Evolutionary conservation across 2,113 vertebrate species (phyloP).

Genomic region (Protobothrops mucrosquamatus): DNA sequence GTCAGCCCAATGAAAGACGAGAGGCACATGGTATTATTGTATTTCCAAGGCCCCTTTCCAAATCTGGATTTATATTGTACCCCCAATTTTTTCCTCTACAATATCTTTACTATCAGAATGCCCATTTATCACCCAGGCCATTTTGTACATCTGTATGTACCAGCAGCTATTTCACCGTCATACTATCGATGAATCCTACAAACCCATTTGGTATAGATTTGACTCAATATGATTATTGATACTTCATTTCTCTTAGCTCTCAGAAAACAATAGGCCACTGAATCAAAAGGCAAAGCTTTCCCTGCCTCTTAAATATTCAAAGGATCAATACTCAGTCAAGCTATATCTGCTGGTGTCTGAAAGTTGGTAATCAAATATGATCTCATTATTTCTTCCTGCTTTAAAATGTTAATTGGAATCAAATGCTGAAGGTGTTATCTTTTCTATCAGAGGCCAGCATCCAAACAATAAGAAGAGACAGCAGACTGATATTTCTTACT

Average conservation of each 20-base stretch:
- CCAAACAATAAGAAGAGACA: constrained; percentile 14
- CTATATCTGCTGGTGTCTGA: not conserved
- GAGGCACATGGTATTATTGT: not conserved
- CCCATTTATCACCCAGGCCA: not conserved
- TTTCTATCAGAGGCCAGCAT: not conserved
- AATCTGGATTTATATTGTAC: not conserved
- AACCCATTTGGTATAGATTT: not conserved
- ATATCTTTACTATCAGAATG: not conserved
- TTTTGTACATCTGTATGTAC: not conserved
- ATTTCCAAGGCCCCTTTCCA: not conserved
- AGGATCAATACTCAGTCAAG: constrained; percentile 1
- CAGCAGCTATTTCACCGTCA: not conserved
- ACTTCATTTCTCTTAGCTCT: not conserved
- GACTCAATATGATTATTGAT: not conserved
- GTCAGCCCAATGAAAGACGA: not conserved
- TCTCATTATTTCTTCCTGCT: constrained; percentile 10
- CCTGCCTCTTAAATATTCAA: not conserved
- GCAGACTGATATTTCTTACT: constrained; percentile 19
- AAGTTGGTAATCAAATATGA: constrained; percentile 17
- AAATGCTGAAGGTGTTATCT: constrained; percentile 16
- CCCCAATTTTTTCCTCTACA: not conserved
- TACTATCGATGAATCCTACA: not conserved
- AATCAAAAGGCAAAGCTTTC: not conserved
- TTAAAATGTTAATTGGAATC: constrained; percentile 29
- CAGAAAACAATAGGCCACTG: not conserved